Conservation (phyloP, 2,113 vertebrate species). For the Ginglymostoma cirratum region DNA sequence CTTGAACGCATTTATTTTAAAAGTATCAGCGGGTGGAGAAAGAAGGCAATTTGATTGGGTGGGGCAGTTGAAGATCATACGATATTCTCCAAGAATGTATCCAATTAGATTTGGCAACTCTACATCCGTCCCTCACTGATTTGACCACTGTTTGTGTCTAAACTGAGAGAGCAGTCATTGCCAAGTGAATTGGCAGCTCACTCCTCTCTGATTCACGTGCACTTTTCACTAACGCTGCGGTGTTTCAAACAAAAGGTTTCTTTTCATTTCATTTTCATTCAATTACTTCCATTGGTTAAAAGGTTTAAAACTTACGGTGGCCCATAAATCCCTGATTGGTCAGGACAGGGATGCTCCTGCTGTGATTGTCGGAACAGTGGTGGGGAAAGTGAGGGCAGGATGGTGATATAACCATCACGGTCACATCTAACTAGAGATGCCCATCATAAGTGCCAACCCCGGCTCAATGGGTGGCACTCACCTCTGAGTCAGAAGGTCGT, state of each 20-base stretch:
- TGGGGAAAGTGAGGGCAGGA: not conserved
- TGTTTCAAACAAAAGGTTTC: not conserved
- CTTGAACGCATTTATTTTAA: not conserved
- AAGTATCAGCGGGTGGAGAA: not conserved
- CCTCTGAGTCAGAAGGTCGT: not conserved
- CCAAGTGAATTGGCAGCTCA: too few relatives aligned
- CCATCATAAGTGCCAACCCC: not conserved
- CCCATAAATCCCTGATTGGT: not conserved
- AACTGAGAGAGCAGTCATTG: too few relatives aligned
- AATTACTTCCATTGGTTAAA: too few relatives aligned
- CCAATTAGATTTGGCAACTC: too few relatives aligned
- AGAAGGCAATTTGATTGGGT: too few relatives aligned
- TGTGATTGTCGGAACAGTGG: not conserved
- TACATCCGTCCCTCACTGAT: too few relatives aligned
- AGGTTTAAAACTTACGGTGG: too few relatives aligned
- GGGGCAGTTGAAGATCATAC: not conserved
- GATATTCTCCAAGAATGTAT: not conserved
- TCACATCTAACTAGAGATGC: not conserved
- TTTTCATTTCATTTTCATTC: not conserved
- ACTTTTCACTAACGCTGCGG: too few relatives aligned
- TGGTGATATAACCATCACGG: not conserved
- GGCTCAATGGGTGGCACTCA: not conserved
- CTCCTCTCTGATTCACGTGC: too few relatives aligned
- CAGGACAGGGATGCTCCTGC: not conserved
- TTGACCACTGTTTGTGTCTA: too few relatives aligned